These are phyloP conservation scores for Hypsopygia costalis DNA, from an alignment of 2,888 invertebrate species.

Conservation along the genomic window DNA sequence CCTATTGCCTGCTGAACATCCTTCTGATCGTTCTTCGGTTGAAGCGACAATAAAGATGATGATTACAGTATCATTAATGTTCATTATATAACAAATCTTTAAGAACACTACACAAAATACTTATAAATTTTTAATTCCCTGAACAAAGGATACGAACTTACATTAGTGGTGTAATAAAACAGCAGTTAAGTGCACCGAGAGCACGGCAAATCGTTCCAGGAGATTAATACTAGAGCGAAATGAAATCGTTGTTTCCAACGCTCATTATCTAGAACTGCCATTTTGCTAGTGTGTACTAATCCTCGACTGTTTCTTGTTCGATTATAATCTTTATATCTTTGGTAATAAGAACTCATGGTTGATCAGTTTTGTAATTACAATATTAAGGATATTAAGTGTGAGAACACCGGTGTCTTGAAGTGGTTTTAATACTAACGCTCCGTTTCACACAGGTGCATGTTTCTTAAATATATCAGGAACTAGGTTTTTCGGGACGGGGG, in stretches of 20 bases:
- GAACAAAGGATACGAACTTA: slow-evolving; percentile 27
- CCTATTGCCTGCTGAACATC: no score
- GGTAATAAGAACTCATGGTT: not conserved
- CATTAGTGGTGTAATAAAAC: slow-evolving; percentile 44
- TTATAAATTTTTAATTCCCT: slow-evolving; percentile 6
- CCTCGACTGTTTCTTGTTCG: not conserved
- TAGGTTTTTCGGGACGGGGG: no score
- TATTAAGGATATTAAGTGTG: not conserved
- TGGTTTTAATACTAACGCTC: no score
- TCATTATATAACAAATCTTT: no score
- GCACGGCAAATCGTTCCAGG: slow-evolving; percentile 28
- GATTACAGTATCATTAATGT: no score
- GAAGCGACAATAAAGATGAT: no score
- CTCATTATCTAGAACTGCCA: slow-evolving; percentile 21
- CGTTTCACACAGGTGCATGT: no score
- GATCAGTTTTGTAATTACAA: not conserved
- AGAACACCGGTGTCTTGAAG: no score
- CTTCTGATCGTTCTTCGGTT: no score
- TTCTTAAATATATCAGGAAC: no score
- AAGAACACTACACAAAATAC: no score
- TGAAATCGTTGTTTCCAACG: slow-evolving; percentile 27
- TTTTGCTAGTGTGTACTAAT: no score
- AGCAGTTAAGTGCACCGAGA: slow-evolving; percentile 38
- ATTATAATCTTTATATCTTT: slow-evolving; percentile 7
- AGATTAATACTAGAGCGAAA: slow-evolving; percentile 42